Percentiles rank a stretch among this genome's conserved stretches.
Conservation (phyloP, 2,797 vertebrate species). For the Lophotriccus pileatus region DNA sequence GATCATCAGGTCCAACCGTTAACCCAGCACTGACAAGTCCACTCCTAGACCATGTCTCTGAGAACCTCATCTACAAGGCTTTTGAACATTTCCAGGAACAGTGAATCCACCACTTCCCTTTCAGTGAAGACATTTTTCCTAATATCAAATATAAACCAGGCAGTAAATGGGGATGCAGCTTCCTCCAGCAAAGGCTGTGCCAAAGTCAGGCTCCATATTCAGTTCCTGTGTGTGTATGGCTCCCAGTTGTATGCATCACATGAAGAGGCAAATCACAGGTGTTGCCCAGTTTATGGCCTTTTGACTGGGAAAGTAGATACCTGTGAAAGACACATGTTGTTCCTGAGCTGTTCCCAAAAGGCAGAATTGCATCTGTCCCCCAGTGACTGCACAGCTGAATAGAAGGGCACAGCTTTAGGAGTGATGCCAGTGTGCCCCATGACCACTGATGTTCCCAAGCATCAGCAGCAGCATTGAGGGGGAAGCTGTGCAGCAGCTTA, state of each 20-base stretch:
- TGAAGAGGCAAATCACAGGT: neutral
- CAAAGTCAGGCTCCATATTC: neutral
- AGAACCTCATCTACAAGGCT: neutral
- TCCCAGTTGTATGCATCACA: neutral
- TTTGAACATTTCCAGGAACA: neutral
- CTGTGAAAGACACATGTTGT: neutral
- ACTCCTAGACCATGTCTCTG: neutral
- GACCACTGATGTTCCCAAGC: fast-evolving
- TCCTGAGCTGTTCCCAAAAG: neutral
- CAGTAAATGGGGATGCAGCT: neutral
- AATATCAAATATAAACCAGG: fast-evolving
- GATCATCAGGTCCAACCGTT: neutral
- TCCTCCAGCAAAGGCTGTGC: neutral
- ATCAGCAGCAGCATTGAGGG: neutral
- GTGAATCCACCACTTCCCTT: neutral
- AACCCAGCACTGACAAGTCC: neutral
- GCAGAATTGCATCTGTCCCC: neutral
- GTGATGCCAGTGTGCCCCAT: neutral
- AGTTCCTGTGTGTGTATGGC: neutral
- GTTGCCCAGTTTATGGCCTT: neutral
- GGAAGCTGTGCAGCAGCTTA: neutral
- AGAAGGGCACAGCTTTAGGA: neutral
- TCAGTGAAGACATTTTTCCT: neutral
- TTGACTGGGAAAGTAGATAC: neutral
- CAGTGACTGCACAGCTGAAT: neutral